Conservation (phyloP, 2,888 invertebrate species). For the Agonopterix subpropinquella region DNA sequence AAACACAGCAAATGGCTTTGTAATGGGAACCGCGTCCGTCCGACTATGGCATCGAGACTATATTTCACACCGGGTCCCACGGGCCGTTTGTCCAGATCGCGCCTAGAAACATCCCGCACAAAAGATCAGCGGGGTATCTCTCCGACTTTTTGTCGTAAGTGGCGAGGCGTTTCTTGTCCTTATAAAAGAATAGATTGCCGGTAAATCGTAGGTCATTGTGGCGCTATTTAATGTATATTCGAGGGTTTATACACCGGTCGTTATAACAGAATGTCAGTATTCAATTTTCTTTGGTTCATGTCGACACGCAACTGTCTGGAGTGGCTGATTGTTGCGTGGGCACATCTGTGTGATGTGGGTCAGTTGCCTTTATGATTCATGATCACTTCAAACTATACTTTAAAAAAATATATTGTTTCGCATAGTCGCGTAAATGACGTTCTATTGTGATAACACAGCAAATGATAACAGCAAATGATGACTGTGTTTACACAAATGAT, state of each 20-base stretch:
- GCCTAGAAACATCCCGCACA: constrained; percentile 52
- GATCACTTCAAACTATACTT: constrained; percentile 17
- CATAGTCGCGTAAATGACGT: constrained; percentile 24
- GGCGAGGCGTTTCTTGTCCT: constrained; percentile 64
- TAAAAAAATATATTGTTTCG: constrained; percentile 19
- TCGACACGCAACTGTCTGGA: constrained; percentile 61
- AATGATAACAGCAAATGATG: no score
- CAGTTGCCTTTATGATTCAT: constrained; percentile 50
- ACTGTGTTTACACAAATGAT: no score
- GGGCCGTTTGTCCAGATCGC: constrained; percentile 66
- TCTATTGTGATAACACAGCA: constrained; percentile 15
- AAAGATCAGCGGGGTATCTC: constrained; percentile 67
- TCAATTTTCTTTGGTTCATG: constrained; percentile 59
- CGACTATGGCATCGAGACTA: constrained; percentile 55
- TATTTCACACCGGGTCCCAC: constrained; percentile 63
- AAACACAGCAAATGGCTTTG: constrained; percentile 66
- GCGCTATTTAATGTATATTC: constrained; percentile 62
- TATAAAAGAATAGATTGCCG: constrained; percentile 72
- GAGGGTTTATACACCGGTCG: constrained; percentile 48
- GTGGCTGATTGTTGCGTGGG: constrained; percentile 48
- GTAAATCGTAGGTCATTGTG: constrained; percentile 70
- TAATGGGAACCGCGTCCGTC: constrained; percentile 61
- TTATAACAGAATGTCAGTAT: constrained; percentile 51
- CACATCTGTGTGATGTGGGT: constrained; percentile 53
- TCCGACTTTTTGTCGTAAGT: constrained; percentile 70